Base-by-base conservation (phyloP, 2,888 invertebrate species). In the Lydus trimaculatus region DNA sequence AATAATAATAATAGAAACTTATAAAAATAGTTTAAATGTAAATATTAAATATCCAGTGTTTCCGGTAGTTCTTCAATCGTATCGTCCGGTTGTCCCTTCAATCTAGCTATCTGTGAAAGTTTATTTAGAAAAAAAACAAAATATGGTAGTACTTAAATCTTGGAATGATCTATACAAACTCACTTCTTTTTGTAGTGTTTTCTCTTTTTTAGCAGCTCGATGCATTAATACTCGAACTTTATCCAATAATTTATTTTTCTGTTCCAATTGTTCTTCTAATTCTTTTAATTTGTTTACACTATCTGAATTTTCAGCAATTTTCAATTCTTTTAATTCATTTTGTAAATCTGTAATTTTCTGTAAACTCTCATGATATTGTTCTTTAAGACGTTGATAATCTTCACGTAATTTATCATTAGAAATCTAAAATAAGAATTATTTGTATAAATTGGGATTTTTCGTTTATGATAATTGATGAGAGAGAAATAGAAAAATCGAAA, bases 201-300 rank as follows among this genome's bases (percentile, higher is more conserved):
- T 91, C 76, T 91, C 91, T 77, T 90, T 90, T 11, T 87, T 85
- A 0, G 91, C 91, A 6, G 91, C 91, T 63, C 89, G 86, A 52
- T 90, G 89, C 62, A 91, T 78, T 61, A 91, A 81, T 13, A 89
- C 86, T 82, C 91, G 91, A 0, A 91, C 90, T 81, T 89, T 91
- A 73, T 89, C 88, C 70, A 91, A 78, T 28, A 91, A 83, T 71
- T 89, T 87, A 0, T 88, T 86, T 79, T 91, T 92, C 61, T 90
- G 88, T 31, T 83, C 78, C 13, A 91, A 80, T 76, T 91, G 90
- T 20, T 85, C 79, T 17, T 81, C 81, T 1, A 89, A 78, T 76
- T 90, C 89, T 7, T 85, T 85, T 5, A 77, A 71, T 59, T 71
- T 68, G 5, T 71, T 68, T 28, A 73, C 52, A 58, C 74, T 76